Conservation (phyloP, 1,140 invertebrate genomes). For the Drosophila kikkawai region DNA sequence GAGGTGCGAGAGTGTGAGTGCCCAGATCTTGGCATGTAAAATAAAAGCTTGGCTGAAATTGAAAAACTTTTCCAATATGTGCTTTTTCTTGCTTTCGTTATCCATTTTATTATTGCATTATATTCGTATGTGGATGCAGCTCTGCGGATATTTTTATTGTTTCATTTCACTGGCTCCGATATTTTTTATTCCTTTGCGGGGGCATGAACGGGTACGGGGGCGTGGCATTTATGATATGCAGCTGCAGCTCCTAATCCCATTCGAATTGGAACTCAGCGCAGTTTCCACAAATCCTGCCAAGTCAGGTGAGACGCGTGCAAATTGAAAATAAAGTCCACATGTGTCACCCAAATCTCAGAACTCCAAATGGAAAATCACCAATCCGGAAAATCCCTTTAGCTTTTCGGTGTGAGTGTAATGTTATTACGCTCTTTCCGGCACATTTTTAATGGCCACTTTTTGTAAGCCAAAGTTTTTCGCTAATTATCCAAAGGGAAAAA, state of each 20-base stretch:
- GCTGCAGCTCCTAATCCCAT: constrained; percentile 39
- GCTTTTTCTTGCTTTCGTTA: constrained; percentile 56
- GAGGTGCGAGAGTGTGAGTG: constrained; percentile 41
- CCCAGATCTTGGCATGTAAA: constrained; percentile 75
- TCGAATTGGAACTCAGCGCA: constrained; percentile 20
- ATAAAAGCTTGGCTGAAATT: constrained; percentile 81
- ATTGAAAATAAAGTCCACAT: constrained; percentile 36
- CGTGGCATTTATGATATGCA: constrained; percentile 52
- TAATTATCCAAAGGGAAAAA: constrained; percentile 44
- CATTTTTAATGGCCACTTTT: constrained; percentile 36
- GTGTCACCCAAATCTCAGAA: constrained; percentile 18
- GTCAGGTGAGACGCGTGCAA: constrained; percentile 29
- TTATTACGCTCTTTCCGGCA: constrained; percentile 11
- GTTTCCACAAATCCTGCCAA: constrained; percentile 18
- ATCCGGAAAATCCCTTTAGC: constrained; percentile 13
- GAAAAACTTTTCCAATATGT: constrained; percentile 82
- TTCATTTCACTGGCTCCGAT: constrained; percentile 62
- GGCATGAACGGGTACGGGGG: not conserved
- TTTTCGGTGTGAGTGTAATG: not conserved
- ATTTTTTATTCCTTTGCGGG: constrained; percentile 6
- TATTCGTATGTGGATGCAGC: constrained; percentile 43
- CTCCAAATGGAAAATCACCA: not conserved
- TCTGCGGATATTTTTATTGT: constrained; percentile 66
- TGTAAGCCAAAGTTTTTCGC: constrained; percentile 35
- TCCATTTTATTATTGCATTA: constrained; percentile 56